Conservation (phyloP, 1,140 invertebrate genomes). For the Solenopsis invicta region DNA sequence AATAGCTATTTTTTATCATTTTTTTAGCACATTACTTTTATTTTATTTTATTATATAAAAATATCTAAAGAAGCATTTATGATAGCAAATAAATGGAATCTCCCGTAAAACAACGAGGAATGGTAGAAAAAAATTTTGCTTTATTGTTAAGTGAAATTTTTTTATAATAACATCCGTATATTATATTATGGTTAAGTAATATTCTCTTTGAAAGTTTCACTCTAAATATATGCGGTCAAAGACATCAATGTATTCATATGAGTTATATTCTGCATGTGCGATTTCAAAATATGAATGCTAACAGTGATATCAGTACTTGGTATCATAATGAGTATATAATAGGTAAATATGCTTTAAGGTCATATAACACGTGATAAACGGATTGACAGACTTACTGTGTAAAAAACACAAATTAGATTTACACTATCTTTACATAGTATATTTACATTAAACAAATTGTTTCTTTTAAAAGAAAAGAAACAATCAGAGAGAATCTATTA, state of each 20-base stretch:
- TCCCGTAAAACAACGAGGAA: neutral
- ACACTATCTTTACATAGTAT: neutral
- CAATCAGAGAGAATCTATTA: neutral
- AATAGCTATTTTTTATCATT: neutral
- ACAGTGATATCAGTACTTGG: conserved; percentile 28
- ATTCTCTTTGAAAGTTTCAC: neutral
- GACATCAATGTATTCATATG: neutral
- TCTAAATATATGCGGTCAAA: neutral
- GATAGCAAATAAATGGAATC: neutral
- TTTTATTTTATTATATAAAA: neutral
- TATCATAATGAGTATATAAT: neutral
- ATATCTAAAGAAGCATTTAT: neutral
- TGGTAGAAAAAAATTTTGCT: neutral
- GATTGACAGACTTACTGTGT: neutral
- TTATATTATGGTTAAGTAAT: neutral
- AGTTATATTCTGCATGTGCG: neutral
- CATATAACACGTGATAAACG: neutral
- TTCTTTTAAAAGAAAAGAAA: conserved; percentile 3
- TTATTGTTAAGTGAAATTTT: neutral
- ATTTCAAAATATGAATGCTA: neutral
- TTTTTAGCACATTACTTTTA: neutral
- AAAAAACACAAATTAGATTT: neutral
- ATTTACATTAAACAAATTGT: neutral
- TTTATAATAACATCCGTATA: neutral
- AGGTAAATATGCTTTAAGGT: neutral